Percentiles rank a stretch among this genome's conserved stretches.
These are phyloP conservation scores for Panthera uncia DNA, from an alignment of 2,113 vertebrate genomes.

Conservation along the genomic window DNA sequence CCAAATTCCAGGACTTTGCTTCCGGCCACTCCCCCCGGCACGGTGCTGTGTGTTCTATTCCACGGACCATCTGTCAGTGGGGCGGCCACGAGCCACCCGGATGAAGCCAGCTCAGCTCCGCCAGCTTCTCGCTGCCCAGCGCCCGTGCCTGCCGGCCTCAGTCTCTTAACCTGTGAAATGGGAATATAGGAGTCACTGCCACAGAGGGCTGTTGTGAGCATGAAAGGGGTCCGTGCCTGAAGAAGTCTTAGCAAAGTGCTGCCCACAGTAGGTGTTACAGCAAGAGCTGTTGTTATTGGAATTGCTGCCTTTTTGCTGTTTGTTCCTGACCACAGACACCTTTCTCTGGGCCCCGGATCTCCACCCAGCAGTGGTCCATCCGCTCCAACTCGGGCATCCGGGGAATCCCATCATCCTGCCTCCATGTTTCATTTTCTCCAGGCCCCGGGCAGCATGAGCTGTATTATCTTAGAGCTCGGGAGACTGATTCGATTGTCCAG, in stretches of 20 bases:
- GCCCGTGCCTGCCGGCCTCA: neutral
- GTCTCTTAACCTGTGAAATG: neutral
- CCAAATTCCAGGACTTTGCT: neutral
- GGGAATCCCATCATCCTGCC: neutral
- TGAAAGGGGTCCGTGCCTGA: neutral
- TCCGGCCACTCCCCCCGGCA: too few relatives aligned
- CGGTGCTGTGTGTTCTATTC: accelerated
- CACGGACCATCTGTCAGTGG: accelerated
- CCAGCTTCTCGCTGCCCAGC: neutral
- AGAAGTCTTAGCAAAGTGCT: neutral
- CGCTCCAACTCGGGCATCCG: accelerated
- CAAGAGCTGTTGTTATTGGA: too few relatives aligned
- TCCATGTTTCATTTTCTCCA: neutral
- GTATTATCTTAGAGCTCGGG: too few relatives aligned
- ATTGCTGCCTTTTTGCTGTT: neutral
- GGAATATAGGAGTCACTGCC: neutral
- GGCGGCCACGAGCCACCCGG: neutral
- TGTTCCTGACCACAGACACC: accelerated
- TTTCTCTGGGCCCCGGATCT: neutral
- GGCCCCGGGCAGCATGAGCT: too few relatives aligned
- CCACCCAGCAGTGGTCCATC: accelerated
- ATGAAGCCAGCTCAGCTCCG: neutral
- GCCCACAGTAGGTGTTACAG: accelerated
- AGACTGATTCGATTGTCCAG: neutral
- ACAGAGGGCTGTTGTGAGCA: neutral